These are phyloP conservation scores for Trochalopteron elliotii DNA, from an alignment of 2,113 vertebrate species.

Conservation along the genomic window DNA sequence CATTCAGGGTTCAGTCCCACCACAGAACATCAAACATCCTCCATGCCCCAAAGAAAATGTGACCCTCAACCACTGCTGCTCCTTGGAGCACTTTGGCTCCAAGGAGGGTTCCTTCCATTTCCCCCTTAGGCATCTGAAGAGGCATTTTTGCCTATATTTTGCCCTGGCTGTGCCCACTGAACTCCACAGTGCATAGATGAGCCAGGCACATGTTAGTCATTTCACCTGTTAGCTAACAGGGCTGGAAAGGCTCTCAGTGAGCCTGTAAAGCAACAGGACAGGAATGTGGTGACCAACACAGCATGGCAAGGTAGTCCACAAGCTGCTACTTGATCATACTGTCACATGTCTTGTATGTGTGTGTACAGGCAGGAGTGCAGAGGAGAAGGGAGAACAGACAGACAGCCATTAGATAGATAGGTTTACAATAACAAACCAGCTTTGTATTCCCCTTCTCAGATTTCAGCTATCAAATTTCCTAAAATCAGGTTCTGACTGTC, in stretches of 20 bases:
- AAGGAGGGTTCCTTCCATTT: not conserved
- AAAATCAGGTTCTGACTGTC: not conserved
- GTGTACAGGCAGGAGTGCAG: not conserved
- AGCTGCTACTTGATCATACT: not conserved
- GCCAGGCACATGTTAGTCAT: not conserved
- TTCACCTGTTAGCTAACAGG: not conserved
- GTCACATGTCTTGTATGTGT: not conserved
- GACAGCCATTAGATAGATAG: not conserved
- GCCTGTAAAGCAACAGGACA: not conserved
- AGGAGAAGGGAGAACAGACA: not conserved
- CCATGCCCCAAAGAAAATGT: not conserved
- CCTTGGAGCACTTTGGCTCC: not conserved
- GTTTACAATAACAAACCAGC: not conserved
- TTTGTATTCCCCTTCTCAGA: not conserved
- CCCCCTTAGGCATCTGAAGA: not conserved
- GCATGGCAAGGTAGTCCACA: not conserved
- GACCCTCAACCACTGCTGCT: not conserved
- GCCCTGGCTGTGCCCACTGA: not conserved
- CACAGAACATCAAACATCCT: fast-evolving
- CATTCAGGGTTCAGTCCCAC: fast-evolving
- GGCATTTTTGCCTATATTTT: not conserved
- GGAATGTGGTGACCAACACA: not conserved
- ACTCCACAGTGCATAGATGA: not conserved
- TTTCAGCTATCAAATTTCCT: not conserved
- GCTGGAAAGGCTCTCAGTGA: not conserved